phyloP scores from a whole-genome alignment of 2,797 vertebrate genomes.

The Morus bassanus region DNA sequence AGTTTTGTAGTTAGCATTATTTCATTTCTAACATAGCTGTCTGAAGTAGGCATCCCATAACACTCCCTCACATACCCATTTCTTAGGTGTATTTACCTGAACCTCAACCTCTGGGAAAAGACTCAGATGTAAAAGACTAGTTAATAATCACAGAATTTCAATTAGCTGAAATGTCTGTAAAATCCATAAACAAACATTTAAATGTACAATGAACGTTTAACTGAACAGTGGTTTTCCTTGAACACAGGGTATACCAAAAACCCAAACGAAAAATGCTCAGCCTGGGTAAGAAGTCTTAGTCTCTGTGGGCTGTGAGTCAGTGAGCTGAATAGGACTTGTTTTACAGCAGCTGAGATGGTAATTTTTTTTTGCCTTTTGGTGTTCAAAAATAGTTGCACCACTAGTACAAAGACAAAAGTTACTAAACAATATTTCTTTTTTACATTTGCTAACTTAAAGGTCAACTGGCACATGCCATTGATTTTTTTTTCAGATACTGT shows the following conservation, averaged over 20 bases:
- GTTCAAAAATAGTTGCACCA: not conserved
- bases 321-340: not conserved
- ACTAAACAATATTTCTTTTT: slow-evolving; percentile 38
- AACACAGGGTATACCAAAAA: not conserved
- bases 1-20: not conserved
- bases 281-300: not conserved
- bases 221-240: not conserved
- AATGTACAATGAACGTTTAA: not conserved
- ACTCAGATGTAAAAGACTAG: not conserved
- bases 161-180: not conserved
- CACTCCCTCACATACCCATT: not conserved
- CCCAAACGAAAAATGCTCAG: not conserved
- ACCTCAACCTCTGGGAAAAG: not conserved
- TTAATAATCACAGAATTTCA: not conserved
- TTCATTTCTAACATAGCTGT: not conserved
- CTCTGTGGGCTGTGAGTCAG: not conserved
- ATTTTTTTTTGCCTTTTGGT: not conserved
- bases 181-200: not conserved
- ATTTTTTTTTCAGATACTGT: slow-evolving; percentile 51
- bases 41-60: not conserved
- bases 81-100: not conserved
- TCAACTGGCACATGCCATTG: slow-evolving; percentile 56
- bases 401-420: not conserved
- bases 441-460: slow-evolving; percentile 46
- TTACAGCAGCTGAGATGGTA: not conserved